Percentiles rank a stretch among this genome's conserved stretches.
phyloP scores from a whole-genome alignment of 2,797 vertebrate species.

The Chloroceryle amazona region DNA sequence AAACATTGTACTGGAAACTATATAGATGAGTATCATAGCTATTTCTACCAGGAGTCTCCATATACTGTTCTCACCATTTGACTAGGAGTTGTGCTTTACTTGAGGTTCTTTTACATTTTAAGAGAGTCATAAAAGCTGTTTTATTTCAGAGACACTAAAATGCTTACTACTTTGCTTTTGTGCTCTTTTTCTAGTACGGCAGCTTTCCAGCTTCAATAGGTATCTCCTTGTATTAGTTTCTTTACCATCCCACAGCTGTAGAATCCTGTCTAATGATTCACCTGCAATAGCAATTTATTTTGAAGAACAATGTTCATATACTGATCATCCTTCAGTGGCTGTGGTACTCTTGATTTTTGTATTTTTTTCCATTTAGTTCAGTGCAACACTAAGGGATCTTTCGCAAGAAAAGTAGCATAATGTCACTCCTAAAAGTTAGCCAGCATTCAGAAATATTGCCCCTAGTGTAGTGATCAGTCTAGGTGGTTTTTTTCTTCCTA shows the following conservation, averaged over 20 bases:
- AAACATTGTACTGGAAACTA: not conserved
- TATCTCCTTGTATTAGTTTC: not conserved
- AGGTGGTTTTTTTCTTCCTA: not conserved
- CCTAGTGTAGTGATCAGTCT: not conserved
- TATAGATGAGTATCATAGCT: not conserved
- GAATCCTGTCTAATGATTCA: not conserved
- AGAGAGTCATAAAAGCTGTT: not conserved
- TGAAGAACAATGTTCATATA: not conserved
- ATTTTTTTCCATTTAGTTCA: not conserved
- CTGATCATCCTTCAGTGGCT: not conserved
- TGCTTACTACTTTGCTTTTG: not conserved
- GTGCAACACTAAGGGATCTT: not conserved
- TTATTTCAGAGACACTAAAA: not conserved
- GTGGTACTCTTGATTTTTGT: not conserved
- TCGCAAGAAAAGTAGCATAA: not conserved
- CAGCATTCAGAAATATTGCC: not conserved
- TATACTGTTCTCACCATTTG: not conserved
- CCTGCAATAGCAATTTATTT: not conserved
- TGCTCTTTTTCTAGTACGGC: not conserved
- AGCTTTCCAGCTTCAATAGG: accelerated
- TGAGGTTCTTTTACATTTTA: not conserved
- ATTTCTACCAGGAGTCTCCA: not conserved
- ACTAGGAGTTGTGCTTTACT: not conserved
- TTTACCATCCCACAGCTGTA: not conserved
- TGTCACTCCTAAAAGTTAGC: not conserved